Evolutionary conservation across 2,888 invertebrate species (phyloP), one percentile per base, ranked within the genome.

Genomic region (Lacanobia oleracea): DNA sequence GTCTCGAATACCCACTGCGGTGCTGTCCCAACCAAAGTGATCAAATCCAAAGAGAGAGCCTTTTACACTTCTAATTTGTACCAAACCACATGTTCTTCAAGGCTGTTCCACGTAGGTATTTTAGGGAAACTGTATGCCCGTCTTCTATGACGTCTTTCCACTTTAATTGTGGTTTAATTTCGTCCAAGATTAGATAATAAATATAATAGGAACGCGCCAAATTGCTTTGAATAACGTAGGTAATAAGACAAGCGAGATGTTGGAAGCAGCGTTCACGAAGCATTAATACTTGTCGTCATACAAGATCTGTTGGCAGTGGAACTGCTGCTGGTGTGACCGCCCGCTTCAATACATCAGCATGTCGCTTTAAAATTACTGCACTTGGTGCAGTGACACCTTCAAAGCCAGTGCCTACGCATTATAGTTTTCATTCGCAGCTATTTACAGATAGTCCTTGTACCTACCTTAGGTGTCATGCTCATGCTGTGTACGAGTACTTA

Each of bases 301-400:
- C 87, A 86, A 88, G 86, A 89, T 86, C 78, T 83, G 79, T 91
- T 91, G 92, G 91, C 88, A 62, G 57, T 45, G 27, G 27, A 73
- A 56, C 67, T 54, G 64, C 56, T 59, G 68, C 59, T 69, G 73
- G 71, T 69, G 67, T 60, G 64, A 56, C 85, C 89, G 89, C 83
- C 79, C 88, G 88, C 85, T 87, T 63, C 76, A 85, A 91, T 90
- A 91, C 91, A 89, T 93, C 91, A 92, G 87, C 74, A 82, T 90
- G 91, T 89, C 91, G 87, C 87, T 87, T 62, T 88, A 79, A 85
- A 87, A 90, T 88, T 87, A 88, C 83, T 88, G 85, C 87, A 88
- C 79, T 82, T 80, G 81, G 79, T 88, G 85, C 87, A 88, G 84
- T 84, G 86, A 88, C 83, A 84, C 80, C 85, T 77, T 82, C 83